These are phyloP conservation scores for Iphiclides podalirius DNA, from an alignment of 2,888 invertebrate genomes.

Conservation along the genomic window DNA sequence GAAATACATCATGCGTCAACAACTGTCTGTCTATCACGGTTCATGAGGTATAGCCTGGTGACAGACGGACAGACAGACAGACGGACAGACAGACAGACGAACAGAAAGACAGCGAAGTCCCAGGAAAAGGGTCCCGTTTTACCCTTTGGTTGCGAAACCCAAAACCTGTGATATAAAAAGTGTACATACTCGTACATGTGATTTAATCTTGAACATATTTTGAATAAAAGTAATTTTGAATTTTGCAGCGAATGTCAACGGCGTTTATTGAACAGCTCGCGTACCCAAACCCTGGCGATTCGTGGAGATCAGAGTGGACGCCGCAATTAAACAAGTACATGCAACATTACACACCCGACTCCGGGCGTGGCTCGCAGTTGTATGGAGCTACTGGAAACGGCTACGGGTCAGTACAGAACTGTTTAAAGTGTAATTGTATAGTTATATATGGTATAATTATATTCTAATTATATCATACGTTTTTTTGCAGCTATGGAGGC, in stretches of 20 bases:
- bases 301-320: conserved; percentile 78
- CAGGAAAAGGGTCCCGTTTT: no score
- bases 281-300: conserved; percentile 73
- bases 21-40: no score
- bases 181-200: no score
- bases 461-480: conserved; percentile 24
- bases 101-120: no score
- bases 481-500: conserved; percentile 63
- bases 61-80: no score
- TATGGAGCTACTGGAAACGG: conserved; percentile 66
- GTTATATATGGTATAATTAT: background rate
- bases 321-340: conserved; percentile 75
- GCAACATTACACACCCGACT: conserved; percentile 77
- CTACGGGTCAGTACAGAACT: conserved; percentile 53
- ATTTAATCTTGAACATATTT: no score
- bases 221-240: background rate
- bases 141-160: no score
- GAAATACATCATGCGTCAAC: no score
- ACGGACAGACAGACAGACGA: no score
- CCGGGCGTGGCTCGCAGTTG: conserved; percentile 72
- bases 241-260: conserved; percentile 69
- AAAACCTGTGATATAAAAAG: no score
- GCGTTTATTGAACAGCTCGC: conserved; percentile 74
- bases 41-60: no score
- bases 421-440: background rate